A percentile compares a stretch with the other conserved stretches of the same genome.
phyloP scores from a whole-genome alignment of 2,888 invertebrate species.

The Nemapogon koenigi region DNA sequence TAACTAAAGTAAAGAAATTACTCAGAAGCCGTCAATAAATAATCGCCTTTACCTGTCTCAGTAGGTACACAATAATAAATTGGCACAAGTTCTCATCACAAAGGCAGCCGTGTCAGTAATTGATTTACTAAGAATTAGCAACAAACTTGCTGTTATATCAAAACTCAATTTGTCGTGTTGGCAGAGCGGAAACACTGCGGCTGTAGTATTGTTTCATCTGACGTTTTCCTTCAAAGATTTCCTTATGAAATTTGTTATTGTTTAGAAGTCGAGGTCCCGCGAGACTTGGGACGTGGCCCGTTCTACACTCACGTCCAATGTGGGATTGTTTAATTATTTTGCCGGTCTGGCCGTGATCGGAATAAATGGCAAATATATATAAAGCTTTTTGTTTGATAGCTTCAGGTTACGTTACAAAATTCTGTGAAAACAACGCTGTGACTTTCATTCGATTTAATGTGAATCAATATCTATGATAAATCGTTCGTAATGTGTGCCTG shows the following conservation, averaged over 20 bases:
- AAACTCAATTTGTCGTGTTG: constrained; percentile 8
- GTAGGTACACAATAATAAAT: too few relatives aligned
- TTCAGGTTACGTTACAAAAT: too few relatives aligned
- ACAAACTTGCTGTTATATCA: neutral
- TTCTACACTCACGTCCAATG: constrained; percentile 32
- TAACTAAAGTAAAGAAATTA: too few relatives aligned
- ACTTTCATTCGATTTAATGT: too few relatives aligned
- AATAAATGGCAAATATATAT: constrained; percentile 28
- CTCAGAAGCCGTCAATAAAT: too few relatives aligned
- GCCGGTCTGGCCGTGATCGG: constrained; percentile 43
- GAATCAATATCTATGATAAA: too few relatives aligned
- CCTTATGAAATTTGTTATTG: constrained; percentile 41
- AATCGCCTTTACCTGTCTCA: too few relatives aligned
- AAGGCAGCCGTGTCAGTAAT: neutral
- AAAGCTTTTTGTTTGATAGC: too few relatives aligned
- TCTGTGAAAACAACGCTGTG: too few relatives aligned
- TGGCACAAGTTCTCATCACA: too few relatives aligned
- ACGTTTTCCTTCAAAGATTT: constrained; percentile 25
- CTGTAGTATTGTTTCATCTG: constrained; percentile 19
- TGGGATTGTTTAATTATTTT: constrained; percentile 59
- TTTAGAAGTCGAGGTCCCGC: constrained; percentile 25
- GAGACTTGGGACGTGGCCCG: constrained; percentile 33
- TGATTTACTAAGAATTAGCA: neutral
- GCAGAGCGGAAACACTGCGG: constrained; percentile 1
- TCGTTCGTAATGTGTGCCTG: too few relatives aligned